Base-by-base conservation (phyloP, 2,888 invertebrate species). In the Apeira syringaria region DNA sequence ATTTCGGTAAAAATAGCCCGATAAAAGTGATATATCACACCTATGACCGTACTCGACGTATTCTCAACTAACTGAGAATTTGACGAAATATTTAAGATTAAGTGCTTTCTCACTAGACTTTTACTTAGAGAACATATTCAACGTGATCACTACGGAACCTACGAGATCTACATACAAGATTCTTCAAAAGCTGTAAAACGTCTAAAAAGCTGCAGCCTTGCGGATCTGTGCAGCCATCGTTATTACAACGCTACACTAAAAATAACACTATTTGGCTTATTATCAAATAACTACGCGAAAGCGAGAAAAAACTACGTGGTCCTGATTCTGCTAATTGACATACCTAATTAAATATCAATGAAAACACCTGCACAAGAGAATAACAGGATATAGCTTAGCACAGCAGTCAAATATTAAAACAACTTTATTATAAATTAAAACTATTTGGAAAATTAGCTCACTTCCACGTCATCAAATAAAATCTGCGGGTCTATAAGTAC, bases 181-280 rank as follows among this genome's bases (percentile, higher is more conserved):
- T 65, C 54, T 34, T 55, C 55, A 59, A 56, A 71, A 70, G 68
- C 67, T 58, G 61, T 63, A 64, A 61, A 62, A 65, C 52, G 53
- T 65, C 65, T 62, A 77, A 69, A 61, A 80, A 84, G 88, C 87
- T 82, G 87, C 84, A 84, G 85, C 84, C 81, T 70, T 68, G 67
- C 68, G 68, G 68, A 64, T 57, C 56, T n/a, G 71, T 71, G 74
- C 75, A 68, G 74, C 70, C 64, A 62, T 63, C 60, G 56, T 62
- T 56, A 52, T 38, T 58, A 58, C 53, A 69, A 64, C 56, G 74
- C 74, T 76, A 75, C 73, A 74, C 74, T 70, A 70, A 60, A 59
- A 57, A 59, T 64, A 73, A 70, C 63, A 65, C 75, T 75, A 77
- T 74, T 77, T 72, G 77, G 78, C 78, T 74, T 70, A 70, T 68